phyloP scores from a whole-genome alignment of 2,113 vertebrate species.

The Raja brachyura region DNA sequence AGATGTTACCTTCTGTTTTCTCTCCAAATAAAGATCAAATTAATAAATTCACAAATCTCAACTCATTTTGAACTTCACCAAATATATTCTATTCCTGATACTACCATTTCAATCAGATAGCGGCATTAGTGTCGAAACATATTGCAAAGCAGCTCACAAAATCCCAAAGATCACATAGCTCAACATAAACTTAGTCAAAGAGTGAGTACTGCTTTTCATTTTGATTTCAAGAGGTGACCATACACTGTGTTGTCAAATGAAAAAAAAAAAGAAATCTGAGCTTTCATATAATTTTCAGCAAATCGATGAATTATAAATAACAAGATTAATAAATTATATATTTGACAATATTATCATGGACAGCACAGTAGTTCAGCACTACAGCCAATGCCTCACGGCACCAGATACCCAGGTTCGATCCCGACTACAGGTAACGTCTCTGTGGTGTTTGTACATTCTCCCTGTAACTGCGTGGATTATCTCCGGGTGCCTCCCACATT shows the following conservation, averaged over 20 bases:
- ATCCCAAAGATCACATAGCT: no score
- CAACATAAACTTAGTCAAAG: no score
- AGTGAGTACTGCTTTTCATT: background rate
- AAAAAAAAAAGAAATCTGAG: background rate
- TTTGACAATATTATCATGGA: no score
- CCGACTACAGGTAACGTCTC: no score
- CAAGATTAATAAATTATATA: no score
- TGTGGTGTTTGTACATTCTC: no score
- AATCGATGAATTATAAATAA: background rate
- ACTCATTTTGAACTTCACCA: background rate
- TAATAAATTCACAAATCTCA: background rate
- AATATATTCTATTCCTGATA: background rate
- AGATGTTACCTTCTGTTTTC: background rate
- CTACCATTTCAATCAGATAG: background rate
- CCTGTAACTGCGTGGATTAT: no score
- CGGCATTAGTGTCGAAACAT: background rate
- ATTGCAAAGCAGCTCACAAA: background rate
- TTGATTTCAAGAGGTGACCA: background rate
- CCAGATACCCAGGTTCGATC: no score
- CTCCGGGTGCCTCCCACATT: no score
- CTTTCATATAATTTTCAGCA: background rate
- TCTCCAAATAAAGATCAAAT: background rate
- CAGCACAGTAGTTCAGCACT: no score
- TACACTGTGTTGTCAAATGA: background rate
- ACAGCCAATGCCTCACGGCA: no score